Evolutionary conservation across 2,797 vertebrate species (phyloP), one percentile per base, ranked within the genome.

Genomic region (Coendou prehensilis): DNA sequence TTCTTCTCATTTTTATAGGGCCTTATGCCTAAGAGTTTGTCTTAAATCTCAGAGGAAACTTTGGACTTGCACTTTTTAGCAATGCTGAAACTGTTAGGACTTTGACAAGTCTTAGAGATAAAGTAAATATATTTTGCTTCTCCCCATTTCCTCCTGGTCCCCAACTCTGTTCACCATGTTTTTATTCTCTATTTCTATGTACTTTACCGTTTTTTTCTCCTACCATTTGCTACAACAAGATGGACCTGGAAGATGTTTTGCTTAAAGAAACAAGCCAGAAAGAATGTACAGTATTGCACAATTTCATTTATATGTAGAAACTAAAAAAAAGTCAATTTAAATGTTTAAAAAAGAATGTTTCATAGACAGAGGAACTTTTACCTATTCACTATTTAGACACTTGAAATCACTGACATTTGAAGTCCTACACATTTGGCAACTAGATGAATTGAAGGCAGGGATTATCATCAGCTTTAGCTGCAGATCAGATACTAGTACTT

Each of bases 371-470:
- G 26, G 41, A 78, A 88, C 47, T 6, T 89, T 87, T 76, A 56
- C 26, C 41, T 85, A 54, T 91, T 97, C 57, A 91, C 84, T 96
- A 84, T 54, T 93, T 88, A 76, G 28, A 94, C 30, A 95, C 92
- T 94, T 95, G 33, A 93, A 82, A 80, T 87, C 59, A 92, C 13
- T 69, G 71, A 23, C 67, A 92, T 82, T 93, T 93, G 13, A 89
- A 94, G 47, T 82, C 45, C 45, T 96, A 57, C 75, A 50, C 90
- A 80, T 90, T 92, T 17, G 47, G 50, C 63, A 91, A 85, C 20
- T 73, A 95, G 87, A 90, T 85, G 33, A 95, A 93, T 81, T 80
- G 45, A 92, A 93, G n/a, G 41, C 30, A 87, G 41, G 3, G 41
- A 54, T 17, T 87, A 20, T 93, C 59, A 90, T 86, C 28, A 81